phyloP scores from a whole-genome alignment of 2,888 invertebrate genomes.

The Sinentomon sp. region DNA sequence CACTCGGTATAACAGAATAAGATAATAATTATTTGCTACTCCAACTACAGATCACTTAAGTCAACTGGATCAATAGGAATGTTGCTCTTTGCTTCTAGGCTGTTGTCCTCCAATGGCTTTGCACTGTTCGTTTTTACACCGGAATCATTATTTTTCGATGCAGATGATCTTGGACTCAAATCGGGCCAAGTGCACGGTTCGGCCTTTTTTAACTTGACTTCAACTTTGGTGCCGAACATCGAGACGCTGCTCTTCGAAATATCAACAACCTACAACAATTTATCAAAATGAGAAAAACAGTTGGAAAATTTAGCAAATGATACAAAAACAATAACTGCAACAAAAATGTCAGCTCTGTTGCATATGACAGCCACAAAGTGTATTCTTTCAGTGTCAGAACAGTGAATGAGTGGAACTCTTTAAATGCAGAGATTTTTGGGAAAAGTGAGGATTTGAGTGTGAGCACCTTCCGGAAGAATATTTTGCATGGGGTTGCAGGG shows the following conservation, averaged over 20 bases:
- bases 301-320: neutral
- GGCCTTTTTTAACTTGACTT: slow-evolving; percentile 64
- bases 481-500: too few species aligned
- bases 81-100: slow-evolving; percentile 22
- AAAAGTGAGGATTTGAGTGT: too few species aligned
- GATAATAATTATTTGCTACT: too few species aligned
- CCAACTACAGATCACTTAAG: slow-evolving; percentile 34
- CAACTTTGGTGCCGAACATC: slow-evolving; percentile 69
- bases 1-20: too few species aligned
- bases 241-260: slow-evolving; percentile 38
- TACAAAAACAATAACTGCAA: neutral
- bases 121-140: slow-evolving; percentile 8
- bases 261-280: slow-evolving; percentile 37
- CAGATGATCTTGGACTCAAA: slow-evolving; percentile 25
- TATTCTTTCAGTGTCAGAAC: too few species aligned
- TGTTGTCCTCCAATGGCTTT: slow-evolving; percentile 16
- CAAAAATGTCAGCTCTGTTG: too few species aligned
- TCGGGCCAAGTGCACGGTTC: slow-evolving; percentile 57
- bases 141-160: slow-evolving; percentile 1
- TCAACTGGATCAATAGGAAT: slow-evolving; percentile 36
- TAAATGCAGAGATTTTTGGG: too few species aligned
- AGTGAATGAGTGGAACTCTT: too few species aligned
- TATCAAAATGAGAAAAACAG: too few species aligned
- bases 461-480: too few species aligned
- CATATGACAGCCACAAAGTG: too few species aligned